Base-by-base conservation (phyloP, 1,140 invertebrate genomes). In the Apis dorsata region DNA sequence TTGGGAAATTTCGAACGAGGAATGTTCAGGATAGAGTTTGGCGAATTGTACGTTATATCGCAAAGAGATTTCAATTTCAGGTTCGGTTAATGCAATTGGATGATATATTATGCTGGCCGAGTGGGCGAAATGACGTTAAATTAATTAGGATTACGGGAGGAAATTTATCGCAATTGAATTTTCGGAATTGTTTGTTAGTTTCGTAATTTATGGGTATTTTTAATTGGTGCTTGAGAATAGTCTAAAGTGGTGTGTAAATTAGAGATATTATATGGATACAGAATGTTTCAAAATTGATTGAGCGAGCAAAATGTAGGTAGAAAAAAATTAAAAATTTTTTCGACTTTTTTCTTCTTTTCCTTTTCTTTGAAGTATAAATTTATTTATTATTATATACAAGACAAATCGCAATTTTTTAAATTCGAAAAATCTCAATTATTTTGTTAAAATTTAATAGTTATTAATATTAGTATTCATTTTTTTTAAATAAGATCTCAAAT, bases 61-160 rank as follows among this genome's bases (percentile, higher is more conserved):
- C 34, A 15, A 2, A 9, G 15, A 34, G 71, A 28, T 57, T 73
- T 24, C 10, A 59, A 34, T 73, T 44, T 44, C 34, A 55, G 57
- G 62, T 62, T 17, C 21, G 1, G 21, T 49, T 60, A 75, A 62
- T 49, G 53, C 49, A 75, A 75, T 72, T 72, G 70, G 49, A 72
- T 69, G 66, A 51, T 57, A 34, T 34, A 72, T 72, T 51, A 57
- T 12, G 21, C 19, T 57, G 34, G 53, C 24, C 2, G 11, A 44
- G 71, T 21, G 68, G 7, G 12, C 15, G n/a, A 2, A 51, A 34
- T 62, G 28, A 75, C 60, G 55, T 60, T 51, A 24, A 73, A 44
- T 73, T 74, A 44, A 74, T 74, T n/a, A 24, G 17, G 72, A 74
- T 44, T 74, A n/a, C 34, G n/a, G 34, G 5, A 7, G 68, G 13